These are phyloP conservation scores for Dascyllus trimaculatus DNA, from an alignment of 2,113 vertebrate genomes.

Conservation along the genomic window DNA sequence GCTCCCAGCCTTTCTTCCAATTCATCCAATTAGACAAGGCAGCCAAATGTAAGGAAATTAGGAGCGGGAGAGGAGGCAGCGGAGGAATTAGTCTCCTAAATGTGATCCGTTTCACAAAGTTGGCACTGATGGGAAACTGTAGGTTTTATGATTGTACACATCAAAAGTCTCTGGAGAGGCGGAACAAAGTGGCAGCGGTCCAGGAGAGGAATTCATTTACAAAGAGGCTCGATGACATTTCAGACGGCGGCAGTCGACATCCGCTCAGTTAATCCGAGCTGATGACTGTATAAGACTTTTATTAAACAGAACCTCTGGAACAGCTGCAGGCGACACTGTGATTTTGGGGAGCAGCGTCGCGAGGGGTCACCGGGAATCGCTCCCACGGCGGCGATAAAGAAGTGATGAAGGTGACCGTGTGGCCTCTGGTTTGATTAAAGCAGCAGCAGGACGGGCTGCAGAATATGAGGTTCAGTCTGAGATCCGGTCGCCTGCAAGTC, in stretches of 20 bases:
- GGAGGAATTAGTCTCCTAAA: slow-evolving; percentile 43
- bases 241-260: slow-evolving; percentile 5
- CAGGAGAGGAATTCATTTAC: slow-evolving; percentile 36
- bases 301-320: slow-evolving; percentile 63
- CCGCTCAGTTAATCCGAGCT: slow-evolving; percentile 52
- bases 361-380: slow-evolving; percentile 21
- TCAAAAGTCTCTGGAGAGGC: slow-evolving; percentile 21
- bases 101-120: slow-evolving; percentile 57
- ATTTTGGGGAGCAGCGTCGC: slow-evolving; percentile 49
- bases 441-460: background rate
- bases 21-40: slow-evolving; percentile 68
- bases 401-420: slow-evolving; percentile 45
- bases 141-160: slow-evolving; percentile 43
- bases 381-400: slow-evolving; percentile 45
- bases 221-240: background rate
- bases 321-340: slow-evolving; percentile 54
- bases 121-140: slow-evolving; percentile 40
- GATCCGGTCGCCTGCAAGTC: too few relatives aligned
- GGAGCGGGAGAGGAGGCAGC: slow-evolving; percentile 36
- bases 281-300: slow-evolving; percentile 61
- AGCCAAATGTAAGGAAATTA: slow-evolving; percentile 65
- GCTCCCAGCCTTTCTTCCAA: slow-evolving; percentile 50
- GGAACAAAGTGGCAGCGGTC: slow-evolving; percentile 16
- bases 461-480: slow-evolving; percentile 30
- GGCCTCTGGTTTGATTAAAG: slow-evolving; percentile 63